Conservation (phyloP, 2,113 vertebrate species). For the Pseudorhombus dupliciocellatus region DNA sequence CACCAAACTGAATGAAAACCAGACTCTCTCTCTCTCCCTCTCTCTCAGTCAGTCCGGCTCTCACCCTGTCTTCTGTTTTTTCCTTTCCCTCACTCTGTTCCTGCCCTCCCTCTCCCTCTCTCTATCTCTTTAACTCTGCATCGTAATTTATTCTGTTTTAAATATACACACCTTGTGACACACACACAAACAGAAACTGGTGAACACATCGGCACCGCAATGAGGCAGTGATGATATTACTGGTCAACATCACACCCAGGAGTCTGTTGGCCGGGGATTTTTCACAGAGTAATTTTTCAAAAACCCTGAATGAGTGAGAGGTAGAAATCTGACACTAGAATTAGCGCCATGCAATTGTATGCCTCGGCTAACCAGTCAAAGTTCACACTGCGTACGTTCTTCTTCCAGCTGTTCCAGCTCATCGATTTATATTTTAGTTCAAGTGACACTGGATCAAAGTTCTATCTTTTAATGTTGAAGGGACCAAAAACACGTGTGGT, state of each 20-base stretch:
- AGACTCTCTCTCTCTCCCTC: conserved; percentile 26
- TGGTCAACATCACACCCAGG: not conserved
- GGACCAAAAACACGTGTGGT: not conserved
- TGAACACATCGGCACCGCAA: not conserved
- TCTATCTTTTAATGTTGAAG: not conserved
- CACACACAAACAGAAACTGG: not conserved
- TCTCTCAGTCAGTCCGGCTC: conserved; percentile 34
- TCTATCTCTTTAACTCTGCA: not conserved
- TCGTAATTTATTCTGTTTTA: not conserved
- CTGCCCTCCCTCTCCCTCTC: conserved; percentile 11
- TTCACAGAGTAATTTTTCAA: not conserved
- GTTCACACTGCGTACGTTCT: not conserved
- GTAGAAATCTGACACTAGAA: too few relatives aligned
- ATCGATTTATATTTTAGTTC: not conserved
- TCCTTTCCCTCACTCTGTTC: conserved; percentile 1
- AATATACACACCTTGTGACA: not conserved
- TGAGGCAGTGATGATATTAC: not conserved
- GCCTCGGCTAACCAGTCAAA: too few relatives aligned
- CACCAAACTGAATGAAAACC: conserved; percentile 59
- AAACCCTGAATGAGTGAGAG: not conserved
- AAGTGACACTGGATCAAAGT: not conserved
- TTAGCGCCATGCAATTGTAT: too few relatives aligned
- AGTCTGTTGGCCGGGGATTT: not conserved
- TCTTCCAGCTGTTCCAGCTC: not conserved
- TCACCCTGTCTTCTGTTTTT: conserved; percentile 38